Evolutionary conservation across 2,113 vertebrate species (phyloP).

Genomic region (Gymnogyps californianus): DNA sequence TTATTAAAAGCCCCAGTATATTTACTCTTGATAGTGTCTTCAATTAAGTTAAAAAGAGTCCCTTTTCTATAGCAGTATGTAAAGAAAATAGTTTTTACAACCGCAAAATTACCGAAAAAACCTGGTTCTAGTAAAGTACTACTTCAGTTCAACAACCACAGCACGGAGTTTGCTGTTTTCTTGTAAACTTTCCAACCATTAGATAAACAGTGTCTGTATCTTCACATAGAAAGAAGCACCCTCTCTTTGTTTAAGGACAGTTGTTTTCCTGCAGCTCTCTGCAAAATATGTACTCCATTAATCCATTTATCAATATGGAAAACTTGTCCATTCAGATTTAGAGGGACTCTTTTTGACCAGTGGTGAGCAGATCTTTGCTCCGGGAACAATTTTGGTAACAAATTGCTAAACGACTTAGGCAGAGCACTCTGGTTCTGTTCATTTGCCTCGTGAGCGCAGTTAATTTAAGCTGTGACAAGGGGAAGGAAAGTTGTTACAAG

Average conservation of each 20-base stretch:
- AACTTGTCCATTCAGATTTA: rapidly evolving
- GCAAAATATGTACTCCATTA: neutral
- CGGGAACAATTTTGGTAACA: neutral
- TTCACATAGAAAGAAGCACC: neutral
- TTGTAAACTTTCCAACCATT: slow-evolving; percentile 71
- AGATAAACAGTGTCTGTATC: slow-evolving; percentile 69
- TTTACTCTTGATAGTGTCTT: slow-evolving; percentile 80
- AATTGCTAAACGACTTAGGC: neutral
- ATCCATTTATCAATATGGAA: neutral
- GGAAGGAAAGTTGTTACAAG: slow-evolving; percentile 51
- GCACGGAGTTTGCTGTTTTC: slow-evolving; percentile 73
- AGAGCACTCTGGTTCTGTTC: neutral
- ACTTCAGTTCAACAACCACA: slow-evolving; percentile 73
- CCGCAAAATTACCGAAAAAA: slow-evolving; percentile 75
- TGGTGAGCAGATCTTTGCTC: neutral
- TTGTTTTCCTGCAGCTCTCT: neutral
- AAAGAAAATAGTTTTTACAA: slow-evolving; percentile 78
- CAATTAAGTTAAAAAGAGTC: slow-evolving; percentile 76
- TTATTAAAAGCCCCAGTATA: slow-evolving; percentile 75
- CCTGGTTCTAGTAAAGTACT: slow-evolving; percentile 76
- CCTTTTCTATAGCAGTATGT: slow-evolving; percentile 73
- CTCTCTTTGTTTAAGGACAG: neutral
- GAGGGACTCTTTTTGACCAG: neutral
- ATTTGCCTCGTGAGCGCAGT: neutral
- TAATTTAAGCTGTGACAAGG: slow-evolving; percentile 39